Evolutionary conservation across 92 coral and sea anemone species (phyloP), one percentile per base, ranked within the genome.

Genomic region (Chrysogorgia sp.): DNA sequence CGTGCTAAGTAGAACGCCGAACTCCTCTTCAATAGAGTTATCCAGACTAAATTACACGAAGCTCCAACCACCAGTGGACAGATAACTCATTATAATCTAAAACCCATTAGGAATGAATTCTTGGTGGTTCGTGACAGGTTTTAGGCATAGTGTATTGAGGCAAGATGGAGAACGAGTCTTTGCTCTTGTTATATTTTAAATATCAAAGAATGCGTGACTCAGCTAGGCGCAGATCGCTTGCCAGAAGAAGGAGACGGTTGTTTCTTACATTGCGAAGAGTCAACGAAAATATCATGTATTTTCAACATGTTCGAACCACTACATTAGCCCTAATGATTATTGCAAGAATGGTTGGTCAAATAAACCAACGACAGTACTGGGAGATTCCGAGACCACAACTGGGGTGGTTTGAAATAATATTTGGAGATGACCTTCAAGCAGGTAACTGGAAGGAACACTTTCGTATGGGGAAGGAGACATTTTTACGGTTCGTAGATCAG

Each of bases 371-470:
- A 12, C 83, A 82, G 22, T 53, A 67, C 45, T 86, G 83, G 89
- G 63, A 22, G 24, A 62, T 86, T 34, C 77, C 48, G 48, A 57
- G 83, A 41, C 86, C 77, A 67, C 80, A 40, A 10, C 59, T 82
- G 41, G 90, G 90, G 10, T 87, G 87, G 90, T 83, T 84, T 62
- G 88, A 87, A 35, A 13, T 79, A 26, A 79, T 57, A 37, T 82
- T 76, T 57, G 67, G 53, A 15, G 86, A 81, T 74, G 53, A 69
- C 34, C 43, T 34, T 34, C 91, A 83, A 68, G 26, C 85, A 10
- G 64, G 63, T 28, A 81, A 84, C 57, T 85, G 89, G 87, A 84
- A 84, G 57, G 86, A 88, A 49, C 88, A 74, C 61, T 88, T 84
- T 52, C 71, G 91, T 20, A 88, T 83, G 91, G 15, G 69, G 10